Evolutionary conservation across 2,888 invertebrate species (phyloP), one percentile per base, ranked within the genome.

Genomic region (Tetropium fuscum): DNA sequence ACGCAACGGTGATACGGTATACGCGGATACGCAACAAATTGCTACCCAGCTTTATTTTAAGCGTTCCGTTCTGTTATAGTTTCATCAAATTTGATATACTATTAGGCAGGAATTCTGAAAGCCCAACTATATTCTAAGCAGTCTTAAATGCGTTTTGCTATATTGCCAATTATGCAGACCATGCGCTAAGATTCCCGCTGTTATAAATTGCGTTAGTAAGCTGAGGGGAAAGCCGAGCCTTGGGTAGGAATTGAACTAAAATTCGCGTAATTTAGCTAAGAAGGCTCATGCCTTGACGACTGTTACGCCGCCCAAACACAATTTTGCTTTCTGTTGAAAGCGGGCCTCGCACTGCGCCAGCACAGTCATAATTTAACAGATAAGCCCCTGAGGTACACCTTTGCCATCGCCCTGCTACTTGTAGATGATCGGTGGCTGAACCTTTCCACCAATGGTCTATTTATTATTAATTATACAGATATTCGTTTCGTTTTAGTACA

Each of bases 381-480:
- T 68, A 64, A 66, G 68, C 69, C 69, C 69, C 68, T 55, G 61
- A 71, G 71, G 70, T 66, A 61, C 59, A 63, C 69, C 67, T 64
- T 65, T 66, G 53, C 61, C 40, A 25, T 27, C 13, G 44, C 44
- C n/a, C 53, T 57, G 60, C 55, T 53, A 44, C 56, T 51, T 43
- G 49, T 38, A 22, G 44, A 10, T 38, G 22, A 38, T 8, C 11
- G 5, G 27, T 16, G 3, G 34, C 1, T 2, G 25, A 25, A 15
- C 25, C 41, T 18, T 56, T 59, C 44, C 58, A 16, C 56, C 62
- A 47, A 36, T 13, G 55, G 48, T 59, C 32, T 15, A 11, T 34
- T 4, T 34, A 34, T n/a, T n/a, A n/a, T n/a, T n/a, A n/a, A n/a
- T n/a, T n/a, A n/a, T n/a, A n/a, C n/a, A n/a, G n/a, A n/a, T n/a